Evolutionary conservation across 2,888 invertebrate species (phyloP), one percentile per base, ranked within the genome.

Genomic region (Punctoribates punctum): DNA sequence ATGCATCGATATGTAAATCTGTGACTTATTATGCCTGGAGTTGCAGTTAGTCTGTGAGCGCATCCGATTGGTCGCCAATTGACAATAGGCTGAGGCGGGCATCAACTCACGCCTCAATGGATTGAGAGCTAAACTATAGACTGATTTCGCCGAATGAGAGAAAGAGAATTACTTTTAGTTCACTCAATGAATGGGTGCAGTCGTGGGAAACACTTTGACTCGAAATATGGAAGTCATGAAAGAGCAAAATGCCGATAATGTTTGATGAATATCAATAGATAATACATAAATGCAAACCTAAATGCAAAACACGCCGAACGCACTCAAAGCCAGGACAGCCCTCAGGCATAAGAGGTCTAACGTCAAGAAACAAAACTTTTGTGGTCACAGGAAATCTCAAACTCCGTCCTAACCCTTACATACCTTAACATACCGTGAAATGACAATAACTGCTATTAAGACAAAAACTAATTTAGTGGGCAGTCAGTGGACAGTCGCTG

Each of bases 151-250:
- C 67, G 67, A 67, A 67, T 67, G 27, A 57, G 54, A 48, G 54
- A 17, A 17, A n/a, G 25, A 65, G 67, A 29, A 67, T 67, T 67
- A 67, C 38, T 67, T 67, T 38, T 17, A 67, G 20, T 67, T 38
- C 67, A 67, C 38, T 67, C 67, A 67, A 60, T 67, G 67, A 67
- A 67, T 67, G 67, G 67, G 67, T 67, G 67, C 67, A 67, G 67
- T 67, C 67, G 67, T 67, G 67, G 67, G 67, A 67, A 67, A 67
- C 67, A 67, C 67, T 67, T 67, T 67, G 67, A 67, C 67, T 67
- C 67, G 67, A 67, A 67, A 67, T 67, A 67, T 67, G 67, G 67
- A 67, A 67, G 42, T 38, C 42, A 38, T 67, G 67, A 67, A 67
- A 67, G 62, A 62, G 67, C 67, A 67, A 67, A 51, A 67, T 67